Conservation (phyloP, 92 coral and sea anemone species). For the Anthopleura xanthogrammica region DNA sequence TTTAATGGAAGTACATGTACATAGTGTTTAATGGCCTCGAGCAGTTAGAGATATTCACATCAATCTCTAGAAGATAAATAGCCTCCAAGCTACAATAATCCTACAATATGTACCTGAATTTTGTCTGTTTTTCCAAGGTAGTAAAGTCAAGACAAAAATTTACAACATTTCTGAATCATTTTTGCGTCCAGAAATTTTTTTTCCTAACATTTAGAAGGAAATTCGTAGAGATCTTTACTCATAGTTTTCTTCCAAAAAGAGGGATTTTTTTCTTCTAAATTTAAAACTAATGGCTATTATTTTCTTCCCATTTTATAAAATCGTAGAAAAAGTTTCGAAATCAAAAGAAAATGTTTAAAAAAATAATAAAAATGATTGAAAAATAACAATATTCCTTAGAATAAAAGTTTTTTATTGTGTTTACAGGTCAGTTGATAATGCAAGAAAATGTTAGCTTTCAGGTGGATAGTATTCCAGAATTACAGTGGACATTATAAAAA, state of each 20-base stretch:
- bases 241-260: neutral
- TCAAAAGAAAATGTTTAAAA: neutral
- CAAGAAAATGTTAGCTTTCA: neutral
- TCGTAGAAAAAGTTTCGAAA: neutral
- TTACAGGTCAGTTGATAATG: neutral
- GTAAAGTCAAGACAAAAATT: neutral
- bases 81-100: neutral
- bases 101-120: neutral
- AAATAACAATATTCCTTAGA: neutral
- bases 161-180: neutral
- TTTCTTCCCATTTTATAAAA: neutral
- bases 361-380: neutral
- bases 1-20: conserved; percentile 12
- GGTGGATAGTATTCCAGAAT: neutral
- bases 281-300: neutral
- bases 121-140: neutral
- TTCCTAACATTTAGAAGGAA: neutral
- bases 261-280: neutral
- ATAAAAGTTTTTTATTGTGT: neutral
- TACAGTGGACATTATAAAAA: no score
- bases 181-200: neutral
- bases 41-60: conserved; percentile 15
- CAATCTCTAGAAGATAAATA: conserved; percentile 8
- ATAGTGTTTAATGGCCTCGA: conserved; percentile 26
- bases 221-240: neutral